These are phyloP conservation scores for Gymnogyps californianus DNA, from an alignment of 2,113 vertebrate genomes.

Conservation along the genomic window DNA sequence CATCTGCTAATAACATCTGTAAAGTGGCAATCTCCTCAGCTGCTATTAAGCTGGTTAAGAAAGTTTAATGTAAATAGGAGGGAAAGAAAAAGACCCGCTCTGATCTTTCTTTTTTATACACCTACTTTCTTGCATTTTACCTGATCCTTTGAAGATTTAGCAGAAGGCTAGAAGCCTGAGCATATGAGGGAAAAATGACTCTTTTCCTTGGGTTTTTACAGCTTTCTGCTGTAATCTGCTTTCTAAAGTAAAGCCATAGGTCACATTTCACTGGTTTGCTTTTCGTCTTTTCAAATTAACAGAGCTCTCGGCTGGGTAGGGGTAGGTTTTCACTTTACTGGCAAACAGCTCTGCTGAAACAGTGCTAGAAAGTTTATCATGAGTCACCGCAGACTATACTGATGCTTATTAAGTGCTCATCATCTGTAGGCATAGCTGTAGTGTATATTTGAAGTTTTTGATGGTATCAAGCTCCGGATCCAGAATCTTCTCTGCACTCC, in stretches of 20 bases:
- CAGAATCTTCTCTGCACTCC: neutral
- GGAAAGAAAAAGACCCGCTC: neutral
- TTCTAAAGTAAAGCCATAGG: neutral
- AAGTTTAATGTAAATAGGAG: neutral
- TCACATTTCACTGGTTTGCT: neutral
- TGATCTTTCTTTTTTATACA: neutral
- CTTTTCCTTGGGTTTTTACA: neutral
- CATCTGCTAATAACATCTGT: neutral
- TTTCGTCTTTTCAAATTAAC: neutral
- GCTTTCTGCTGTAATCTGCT: neutral
- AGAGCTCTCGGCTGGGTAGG: neutral
- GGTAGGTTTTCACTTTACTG: neutral
- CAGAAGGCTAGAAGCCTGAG: neutral
- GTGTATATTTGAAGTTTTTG: neutral
- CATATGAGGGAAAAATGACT: neutral
- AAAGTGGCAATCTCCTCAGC: neutral
- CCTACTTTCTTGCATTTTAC: neutral
- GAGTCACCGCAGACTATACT: neutral
- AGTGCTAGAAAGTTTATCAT: neutral
- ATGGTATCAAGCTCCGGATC: neutral
- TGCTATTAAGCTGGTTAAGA: neutral
- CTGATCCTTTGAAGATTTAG: neutral
- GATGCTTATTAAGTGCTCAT: neutral
- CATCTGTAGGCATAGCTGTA: neutral
- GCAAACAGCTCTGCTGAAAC: neutral